Evolutionary conservation across 2,888 invertebrate genomes (phyloP), one percentile per base, ranked within the genome.

Genomic region (Prenolepis imparis): DNA sequence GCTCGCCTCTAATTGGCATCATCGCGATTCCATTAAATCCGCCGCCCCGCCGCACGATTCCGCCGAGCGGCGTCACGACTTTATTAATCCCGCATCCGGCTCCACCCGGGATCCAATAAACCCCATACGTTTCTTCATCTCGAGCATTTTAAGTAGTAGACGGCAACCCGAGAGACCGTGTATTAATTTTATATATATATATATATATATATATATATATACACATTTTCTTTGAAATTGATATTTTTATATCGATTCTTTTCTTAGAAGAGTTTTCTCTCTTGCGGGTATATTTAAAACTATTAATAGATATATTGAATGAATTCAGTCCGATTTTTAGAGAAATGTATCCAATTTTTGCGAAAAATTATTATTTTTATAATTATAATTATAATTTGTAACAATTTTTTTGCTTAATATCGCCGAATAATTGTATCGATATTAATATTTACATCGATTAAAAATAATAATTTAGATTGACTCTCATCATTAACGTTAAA

Each of bases 21-120:
- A 80, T 72, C 78, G 78, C 72, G 18, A 72, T 68, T 80, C 78
- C 72, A 80, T 80, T 72, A 80, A 80, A 80, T 52, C 44, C 57
- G 41, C 28, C 68, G 21, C 41, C 59, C 70, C 41, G 36, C 32
- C 55, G 36, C 32, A 41, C 55, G 41, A 57, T 68, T 70, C 70
- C 12, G 41, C 68, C 44, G n/a, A n/a, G 3, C 28, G 36, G 41
- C 73, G 48, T 36, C 15, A 68, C 52, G 77, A 67, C 68, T 77
- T 77, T 68, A 77, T 77, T 55, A 68, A 77, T 39, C 55, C 68
- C 0, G 39, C 68, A 55, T 77, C 55, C 77, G 32, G 32, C 39
- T 21, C n/a, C n/a, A 5, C 3, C 12, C 28, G 6, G 15, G 21
- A 41, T 41, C 15, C 41, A 66, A 66, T 66, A 21, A 66, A 39